A percentile compares a stretch with the other conserved stretches of the same genome.
These are phyloP conservation scores for Pristionchus japonicus DNA, from an alignment of 2,888 invertebrate genomes.

Conservation along the genomic window DNA sequence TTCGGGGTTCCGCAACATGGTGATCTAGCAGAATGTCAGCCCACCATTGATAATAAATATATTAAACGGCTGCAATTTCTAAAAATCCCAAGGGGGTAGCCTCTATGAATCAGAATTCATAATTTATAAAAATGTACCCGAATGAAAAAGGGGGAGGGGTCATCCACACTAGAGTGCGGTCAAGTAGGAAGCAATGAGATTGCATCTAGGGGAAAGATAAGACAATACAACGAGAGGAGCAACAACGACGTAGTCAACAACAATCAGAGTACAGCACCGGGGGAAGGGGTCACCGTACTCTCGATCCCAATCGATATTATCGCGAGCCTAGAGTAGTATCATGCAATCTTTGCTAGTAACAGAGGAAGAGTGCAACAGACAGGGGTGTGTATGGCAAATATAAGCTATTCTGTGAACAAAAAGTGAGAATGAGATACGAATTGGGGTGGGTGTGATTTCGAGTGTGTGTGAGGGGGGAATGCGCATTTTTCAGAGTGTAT, in stretches of 20 bases:
- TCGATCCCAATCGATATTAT: conserved; percentile 7
- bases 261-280: not conserved
- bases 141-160: not conserved
- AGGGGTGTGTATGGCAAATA: not conserved
- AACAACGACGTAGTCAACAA: conserved; percentile 17
- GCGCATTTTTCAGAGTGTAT: not conserved
- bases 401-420: not conserved
- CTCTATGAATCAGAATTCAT: conserved; percentile 24
- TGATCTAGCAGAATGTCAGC: too few relatives aligned
- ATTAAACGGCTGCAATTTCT: not conserved
- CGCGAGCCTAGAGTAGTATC: not conserved
- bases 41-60: too few relatives aligned
- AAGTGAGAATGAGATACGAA: conserved; percentile 16
- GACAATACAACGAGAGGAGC: not conserved
- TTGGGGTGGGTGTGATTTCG: not conserved
- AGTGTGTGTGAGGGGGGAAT: not conserved
- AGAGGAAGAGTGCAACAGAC: not conserved
- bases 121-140: not conserved
- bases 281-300: not conserved
- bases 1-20: too few relatives aligned
- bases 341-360: not conserved
- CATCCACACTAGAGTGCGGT: conserved; percentile 23
- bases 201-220: conserved; percentile 5
- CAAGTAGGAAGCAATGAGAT: not conserved
- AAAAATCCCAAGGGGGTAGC: not conserved